A percentile compares a stretch with the other conserved stretches of the same genome.
phyloP scores from a whole-genome alignment of 1,140 invertebrate species.

The Dolichoris vasculosae region DNA sequence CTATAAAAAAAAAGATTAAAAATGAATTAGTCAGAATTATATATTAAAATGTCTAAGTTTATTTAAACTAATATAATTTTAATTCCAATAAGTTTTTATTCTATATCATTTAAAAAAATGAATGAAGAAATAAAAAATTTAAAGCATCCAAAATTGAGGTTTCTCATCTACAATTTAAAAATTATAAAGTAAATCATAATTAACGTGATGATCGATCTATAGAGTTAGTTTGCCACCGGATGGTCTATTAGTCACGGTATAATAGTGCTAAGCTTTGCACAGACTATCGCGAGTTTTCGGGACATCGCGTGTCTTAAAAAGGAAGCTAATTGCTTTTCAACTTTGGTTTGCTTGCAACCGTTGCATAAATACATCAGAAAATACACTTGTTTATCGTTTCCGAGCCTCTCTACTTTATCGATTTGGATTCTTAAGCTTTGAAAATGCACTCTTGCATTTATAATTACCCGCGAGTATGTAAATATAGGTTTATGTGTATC shows the following conservation, averaged over 20 bases:
- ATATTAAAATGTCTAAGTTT: no score
- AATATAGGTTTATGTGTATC: no score
- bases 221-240: neutral
- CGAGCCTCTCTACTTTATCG: neutral
- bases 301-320: constrained; percentile 19
- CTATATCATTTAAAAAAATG: no score
- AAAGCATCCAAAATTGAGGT: no score
- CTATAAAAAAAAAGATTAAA: no score
- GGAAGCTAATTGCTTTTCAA: constrained; percentile 40
- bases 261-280: neutral
- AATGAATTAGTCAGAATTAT: no score
- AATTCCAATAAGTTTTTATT: no score
- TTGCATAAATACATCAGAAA: neutral
- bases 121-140: no score
- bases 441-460: neutral
- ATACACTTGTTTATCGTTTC: neutral
- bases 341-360: neutral
- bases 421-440: neutral
- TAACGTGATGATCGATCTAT: neutral
- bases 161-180: neutral
- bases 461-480: no score
- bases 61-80: no score
- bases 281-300: constrained; percentile 14
- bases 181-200: neutral
- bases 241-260: neutral